Evolutionary conservation across 1,140 invertebrate species (phyloP).

Genomic region (Chlorops oryzae): DNA sequence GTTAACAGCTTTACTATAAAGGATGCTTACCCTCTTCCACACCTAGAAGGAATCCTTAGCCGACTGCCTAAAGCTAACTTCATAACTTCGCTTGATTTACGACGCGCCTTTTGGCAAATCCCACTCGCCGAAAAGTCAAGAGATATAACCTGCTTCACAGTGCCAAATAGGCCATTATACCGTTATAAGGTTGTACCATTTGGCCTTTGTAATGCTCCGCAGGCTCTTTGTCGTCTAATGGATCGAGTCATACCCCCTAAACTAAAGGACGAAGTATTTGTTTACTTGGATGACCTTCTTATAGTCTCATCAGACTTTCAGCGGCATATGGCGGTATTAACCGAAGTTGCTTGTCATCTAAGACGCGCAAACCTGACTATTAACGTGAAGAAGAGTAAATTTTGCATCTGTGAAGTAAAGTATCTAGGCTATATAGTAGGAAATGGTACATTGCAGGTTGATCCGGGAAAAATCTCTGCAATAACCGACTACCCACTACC

Average conservation of each 20-base stretch:
- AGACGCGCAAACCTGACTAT: conserved; percentile 45
- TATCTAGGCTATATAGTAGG: conserved; percentile 21
- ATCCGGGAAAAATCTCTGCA: conserved; percentile 14
- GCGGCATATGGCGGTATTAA: conserved; percentile 2
- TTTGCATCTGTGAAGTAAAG: conserved; percentile 34
- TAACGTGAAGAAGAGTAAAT: conserved; percentile 47
- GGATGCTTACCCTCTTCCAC: conserved; percentile 12
- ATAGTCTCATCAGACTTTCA: conserved; percentile 5
- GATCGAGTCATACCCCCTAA: conserved; percentile 4
- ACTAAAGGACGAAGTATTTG: conserved; percentile 10
- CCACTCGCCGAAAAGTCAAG: conserved; percentile 1
- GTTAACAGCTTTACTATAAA: conserved; percentile 8
- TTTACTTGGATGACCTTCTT: conserved; percentile 13
- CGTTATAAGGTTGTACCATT: conserved; percentile 10
- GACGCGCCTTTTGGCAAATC: conserved; percentile 14
- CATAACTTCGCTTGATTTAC: conserved; percentile 6
- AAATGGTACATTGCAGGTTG: conserved; percentile 9
- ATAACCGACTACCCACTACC: conserved; percentile 17
- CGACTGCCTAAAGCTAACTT: conserved; percentile 11
- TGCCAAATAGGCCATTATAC: conserved; percentile 8
- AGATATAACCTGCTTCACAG: conserved; percentile 11
- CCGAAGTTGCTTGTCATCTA: conserved; percentile 4
- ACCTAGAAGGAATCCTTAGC: conserved; percentile 12
- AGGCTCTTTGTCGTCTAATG: conserved; percentile 6
- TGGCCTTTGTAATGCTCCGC: conserved; percentile 4